These are phyloP conservation scores for Buathra laborator DNA, from an alignment of 2,888 invertebrate genomes.

Conservation along the genomic window DNA sequence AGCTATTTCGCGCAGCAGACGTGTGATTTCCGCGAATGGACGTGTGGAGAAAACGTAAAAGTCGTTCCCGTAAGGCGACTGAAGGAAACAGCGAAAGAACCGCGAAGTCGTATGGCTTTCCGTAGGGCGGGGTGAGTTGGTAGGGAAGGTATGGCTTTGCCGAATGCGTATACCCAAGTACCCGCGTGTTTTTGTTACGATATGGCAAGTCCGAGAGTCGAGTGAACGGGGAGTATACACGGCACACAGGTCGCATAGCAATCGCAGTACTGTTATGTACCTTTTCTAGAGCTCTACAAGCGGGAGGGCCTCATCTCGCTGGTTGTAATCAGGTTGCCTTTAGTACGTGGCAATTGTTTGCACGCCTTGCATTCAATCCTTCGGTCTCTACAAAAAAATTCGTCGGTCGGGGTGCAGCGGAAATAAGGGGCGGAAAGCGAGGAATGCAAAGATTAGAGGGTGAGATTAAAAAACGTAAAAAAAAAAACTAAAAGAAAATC, in stretches of 20 bases:
- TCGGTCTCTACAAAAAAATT: constrained; percentile 58
- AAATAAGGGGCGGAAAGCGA: constrained; percentile 24
- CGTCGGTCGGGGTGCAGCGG: neutral
- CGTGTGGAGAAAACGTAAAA: constrained; percentile 11
- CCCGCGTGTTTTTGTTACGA: constrained; percentile 38
- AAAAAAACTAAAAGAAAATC: constrained; percentile 13
- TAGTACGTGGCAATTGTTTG: constrained; percentile 68
- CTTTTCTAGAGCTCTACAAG: neutral
- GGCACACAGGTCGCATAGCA: constrained; percentile 8
- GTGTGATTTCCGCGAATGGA: constrained; percentile 31
- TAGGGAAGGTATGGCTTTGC: neutral
- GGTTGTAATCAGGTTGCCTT: constrained; percentile 36
- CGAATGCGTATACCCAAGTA: constrained; percentile 25
- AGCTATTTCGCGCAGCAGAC: constrained; percentile 10
- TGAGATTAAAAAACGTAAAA: constrained; percentile 51
- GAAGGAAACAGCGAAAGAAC: neutral
- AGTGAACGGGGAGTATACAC: constrained; percentile 22
- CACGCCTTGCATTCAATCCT: constrained; percentile 67
- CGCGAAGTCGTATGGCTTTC: constrained; percentile 5
- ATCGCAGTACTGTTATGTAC: constrained; percentile 31
- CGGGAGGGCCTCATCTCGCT: constrained; percentile 45
- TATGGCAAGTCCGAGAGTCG: constrained; percentile 35
- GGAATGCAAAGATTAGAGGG: constrained; percentile 49
- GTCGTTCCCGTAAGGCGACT: too few species aligned
- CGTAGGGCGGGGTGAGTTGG: neutral